These are phyloP conservation scores for Aurelia aurita complex sp. Pacific DNA, from an alignment of 30 jellyfish, hydroid and myxozoan genomes.

Conservation along the genomic window DNA sequence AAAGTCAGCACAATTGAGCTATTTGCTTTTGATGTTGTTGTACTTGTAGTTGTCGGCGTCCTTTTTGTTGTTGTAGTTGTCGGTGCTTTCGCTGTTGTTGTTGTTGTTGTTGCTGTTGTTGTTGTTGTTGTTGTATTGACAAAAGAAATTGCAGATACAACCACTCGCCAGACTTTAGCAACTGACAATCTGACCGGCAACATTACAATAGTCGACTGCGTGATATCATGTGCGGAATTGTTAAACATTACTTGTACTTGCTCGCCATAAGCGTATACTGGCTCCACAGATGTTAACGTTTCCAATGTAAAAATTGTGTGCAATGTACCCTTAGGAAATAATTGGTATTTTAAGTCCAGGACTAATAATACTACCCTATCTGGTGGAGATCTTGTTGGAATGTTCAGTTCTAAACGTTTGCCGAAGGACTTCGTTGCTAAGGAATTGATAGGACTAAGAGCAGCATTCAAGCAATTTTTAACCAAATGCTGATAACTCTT, in stretches of 20 bases:
- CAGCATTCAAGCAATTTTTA: slow-evolving; percentile 7
- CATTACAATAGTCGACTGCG: background rate
- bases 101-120: slow-evolving; percentile 13
- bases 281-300: background rate
- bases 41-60: background rate
- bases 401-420: too few species aligned
- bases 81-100: slow-evolving; percentile 1
- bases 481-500: background rate
- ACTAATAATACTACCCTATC: background rate
- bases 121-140: background rate
- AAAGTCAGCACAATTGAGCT: too few species aligned
- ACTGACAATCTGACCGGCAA: slow-evolving; percentile 39
- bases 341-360: background rate
- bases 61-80: background rate
- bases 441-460: background rate
- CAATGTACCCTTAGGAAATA: background rate
- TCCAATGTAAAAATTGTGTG: slow-evolving; percentile 23
- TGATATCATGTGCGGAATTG: background rate
- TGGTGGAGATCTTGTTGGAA: too few species aligned
- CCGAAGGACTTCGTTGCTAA: too few species aligned
- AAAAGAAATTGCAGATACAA: slow-evolving; percentile 32
- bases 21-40: too few species aligned
- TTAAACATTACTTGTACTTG: background rate
- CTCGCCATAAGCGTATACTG: slow-evolving; percentile 4
- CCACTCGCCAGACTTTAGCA: background rate